Conservation (phyloP, 2,888 invertebrate genomes). For the Heteromyza rotundicornis region DNA sequence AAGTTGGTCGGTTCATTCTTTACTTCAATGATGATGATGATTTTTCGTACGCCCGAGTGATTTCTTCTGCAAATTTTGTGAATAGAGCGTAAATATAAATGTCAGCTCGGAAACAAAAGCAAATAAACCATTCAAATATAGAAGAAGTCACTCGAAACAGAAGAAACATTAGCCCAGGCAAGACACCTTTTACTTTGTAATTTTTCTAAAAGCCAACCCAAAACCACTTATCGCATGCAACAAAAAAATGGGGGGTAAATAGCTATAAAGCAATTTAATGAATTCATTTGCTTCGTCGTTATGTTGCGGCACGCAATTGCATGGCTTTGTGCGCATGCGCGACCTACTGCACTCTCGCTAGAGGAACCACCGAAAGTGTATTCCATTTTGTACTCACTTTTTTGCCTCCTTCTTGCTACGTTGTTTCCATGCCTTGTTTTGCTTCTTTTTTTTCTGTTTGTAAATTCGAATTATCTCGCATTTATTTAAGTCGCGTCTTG, state of each 20-base stretch:
- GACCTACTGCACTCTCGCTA: constrained; percentile 24
- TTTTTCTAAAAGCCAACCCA: no score
- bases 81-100: neutral
- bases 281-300: constrained; percentile 3
- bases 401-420: neutral
- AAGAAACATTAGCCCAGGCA: no score
- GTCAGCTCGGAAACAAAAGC: neutral
- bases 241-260: neutral
- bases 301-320: neutral
- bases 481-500: neutral
- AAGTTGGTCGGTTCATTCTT: no score
- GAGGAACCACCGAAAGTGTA: neutral
- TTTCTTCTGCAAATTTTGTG: neutral
- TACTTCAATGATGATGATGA: no score
- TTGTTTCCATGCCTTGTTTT: neutral
- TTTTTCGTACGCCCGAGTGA: neutral
- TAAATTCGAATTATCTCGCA: neutral
- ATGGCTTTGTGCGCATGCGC: constrained; percentile 10
- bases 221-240: neutral
- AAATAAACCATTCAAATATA: neutral
- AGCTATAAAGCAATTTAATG: neutral
- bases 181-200: no score
- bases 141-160: no score
- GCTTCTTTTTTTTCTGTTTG: neutral
- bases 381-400: constrained; percentile 9